Percentiles rank a stretch among this genome's conserved stretches.
Conservation (phyloP, 1,140 invertebrate genomes). For the Drosophila tropicalis region DNA sequence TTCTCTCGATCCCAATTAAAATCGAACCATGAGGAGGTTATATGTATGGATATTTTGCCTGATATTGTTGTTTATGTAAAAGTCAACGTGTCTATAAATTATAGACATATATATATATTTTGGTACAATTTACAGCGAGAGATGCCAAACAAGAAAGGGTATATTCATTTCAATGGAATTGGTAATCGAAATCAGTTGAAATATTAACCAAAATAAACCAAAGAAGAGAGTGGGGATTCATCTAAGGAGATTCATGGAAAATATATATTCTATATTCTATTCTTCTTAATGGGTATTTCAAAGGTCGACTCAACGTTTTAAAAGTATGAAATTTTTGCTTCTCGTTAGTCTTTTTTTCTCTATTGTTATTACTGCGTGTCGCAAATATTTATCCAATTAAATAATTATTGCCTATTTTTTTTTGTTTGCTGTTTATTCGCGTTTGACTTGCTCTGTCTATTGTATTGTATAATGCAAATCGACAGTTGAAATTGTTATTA, state of each 20-base stretch:
- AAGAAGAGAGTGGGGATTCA: no score
- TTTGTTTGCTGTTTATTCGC: background rate
- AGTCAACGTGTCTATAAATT: conserved; percentile 61
- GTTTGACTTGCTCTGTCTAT: conserved; percentile 29
- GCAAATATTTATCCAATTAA: conserved; percentile 75
- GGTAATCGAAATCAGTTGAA: no score
- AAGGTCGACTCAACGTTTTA: background rate
- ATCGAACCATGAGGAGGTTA: conserved; percentile 37
- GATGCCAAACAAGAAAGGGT: conserved; percentile 9
- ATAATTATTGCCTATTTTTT: conserved; percentile 57
- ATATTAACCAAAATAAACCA: no score
- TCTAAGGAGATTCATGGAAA: no score
- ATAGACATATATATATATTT: conserved; percentile 59
- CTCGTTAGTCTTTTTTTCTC: conserved; percentile 8
- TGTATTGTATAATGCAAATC: conserved; percentile 40
- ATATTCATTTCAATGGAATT: background rate
- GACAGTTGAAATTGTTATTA: conserved; percentile 54
- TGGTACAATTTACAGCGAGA: conserved; percentile 39
- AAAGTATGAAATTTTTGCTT: background rate
- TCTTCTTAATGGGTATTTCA: background rate
- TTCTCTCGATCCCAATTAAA: conserved; percentile 49
- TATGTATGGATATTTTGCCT: conserved; percentile 32
- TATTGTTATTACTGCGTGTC: conserved; percentile 53
- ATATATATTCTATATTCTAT: no score
- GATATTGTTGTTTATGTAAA: conserved; percentile 58